phyloP scores from a whole-genome alignment of 2,888 invertebrate genomes.

The Metellina segmentata region DNA sequence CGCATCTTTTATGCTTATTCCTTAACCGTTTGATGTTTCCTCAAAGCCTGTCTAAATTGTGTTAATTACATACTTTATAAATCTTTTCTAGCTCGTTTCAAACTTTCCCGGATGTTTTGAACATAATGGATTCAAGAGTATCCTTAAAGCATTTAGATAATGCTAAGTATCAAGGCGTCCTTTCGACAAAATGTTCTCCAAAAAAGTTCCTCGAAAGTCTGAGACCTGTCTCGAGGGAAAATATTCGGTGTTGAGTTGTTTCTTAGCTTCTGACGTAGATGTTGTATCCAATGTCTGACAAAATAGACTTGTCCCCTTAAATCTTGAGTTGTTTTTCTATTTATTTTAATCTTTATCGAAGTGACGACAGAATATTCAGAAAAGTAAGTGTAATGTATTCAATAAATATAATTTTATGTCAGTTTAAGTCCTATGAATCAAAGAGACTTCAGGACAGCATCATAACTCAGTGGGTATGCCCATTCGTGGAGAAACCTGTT shows the following conservation, averaged over 20 bases:
- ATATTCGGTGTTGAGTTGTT: neutral
- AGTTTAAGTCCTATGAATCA: too few species aligned
- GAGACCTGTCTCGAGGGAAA: neutral
- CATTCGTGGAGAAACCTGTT: too few species aligned
- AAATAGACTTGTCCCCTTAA: neutral
- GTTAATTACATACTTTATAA: neutral
- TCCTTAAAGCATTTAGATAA: neutral
- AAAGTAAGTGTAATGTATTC: too few species aligned
- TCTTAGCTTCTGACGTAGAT: neutral
- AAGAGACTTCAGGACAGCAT: too few species aligned
- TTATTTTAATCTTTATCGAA: too few species aligned
- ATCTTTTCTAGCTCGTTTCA: neutral
- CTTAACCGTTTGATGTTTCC: neutral
- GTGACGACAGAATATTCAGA: too few species aligned
- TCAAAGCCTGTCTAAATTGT: neutral
- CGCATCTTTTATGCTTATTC: neutral
- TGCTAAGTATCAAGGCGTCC: neutral
- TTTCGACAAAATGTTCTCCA: neutral
- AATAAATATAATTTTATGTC: too few species aligned
- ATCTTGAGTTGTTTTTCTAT: too few species aligned
- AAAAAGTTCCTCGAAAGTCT: neutral
- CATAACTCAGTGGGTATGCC: too few species aligned
- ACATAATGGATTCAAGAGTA: neutral
- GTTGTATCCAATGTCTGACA: neutral
- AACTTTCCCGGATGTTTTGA: neutral